Conservation (phyloP, 2,888 invertebrate species). For the Lasioglossum malachurum region DNA sequence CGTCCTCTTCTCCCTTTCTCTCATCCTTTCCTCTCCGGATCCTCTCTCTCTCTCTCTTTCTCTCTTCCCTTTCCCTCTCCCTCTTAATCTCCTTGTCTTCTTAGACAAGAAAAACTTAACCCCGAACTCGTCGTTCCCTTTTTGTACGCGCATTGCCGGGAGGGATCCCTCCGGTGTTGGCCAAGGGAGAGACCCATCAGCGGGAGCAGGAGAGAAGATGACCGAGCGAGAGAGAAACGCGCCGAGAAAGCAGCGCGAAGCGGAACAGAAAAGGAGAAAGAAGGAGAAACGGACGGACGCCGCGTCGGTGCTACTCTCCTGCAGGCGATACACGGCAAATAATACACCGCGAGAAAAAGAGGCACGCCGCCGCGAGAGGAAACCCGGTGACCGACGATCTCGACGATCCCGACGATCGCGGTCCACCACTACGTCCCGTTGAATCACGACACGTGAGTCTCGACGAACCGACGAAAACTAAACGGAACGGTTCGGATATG, state of each 20-base stretch:
- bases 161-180: slow-evolving; percentile 64
- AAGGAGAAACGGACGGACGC: slow-evolving; percentile 12
- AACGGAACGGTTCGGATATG: neutral
- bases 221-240: neutral
- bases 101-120: slow-evolving; percentile 65
- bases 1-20: neutral
- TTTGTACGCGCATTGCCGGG: slow-evolving; percentile 76
- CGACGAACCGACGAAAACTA: neutral
- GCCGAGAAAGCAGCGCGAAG: slow-evolving; percentile 5
- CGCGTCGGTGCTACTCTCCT: slow-evolving; percentile 14
- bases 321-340: slow-evolving; percentile 25
- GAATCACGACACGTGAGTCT: slow-evolving; percentile 40
- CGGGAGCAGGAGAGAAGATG: neutral
- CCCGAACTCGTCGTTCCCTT: slow-evolving; percentile 73
- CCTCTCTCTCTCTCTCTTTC: slow-evolving; percentile 15
- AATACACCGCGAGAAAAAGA: slow-evolving; percentile 33
- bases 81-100: slow-evolving; percentile 46
- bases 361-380: slow-evolving; percentile 18
- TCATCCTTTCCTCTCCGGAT: slow-evolving; percentile 2
- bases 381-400: slow-evolving; percentile 19
- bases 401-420: slow-evolving; percentile 17
- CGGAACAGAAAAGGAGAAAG: slow-evolving; percentile 17
- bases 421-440: neutral
- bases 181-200: slow-evolving; percentile 36
- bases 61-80: neutral